Evolutionary conservation across 1,140 invertebrate species (phyloP), one percentile per base, ranked within the genome.

Genomic region (Hylaeus anthracinus): DNA sequence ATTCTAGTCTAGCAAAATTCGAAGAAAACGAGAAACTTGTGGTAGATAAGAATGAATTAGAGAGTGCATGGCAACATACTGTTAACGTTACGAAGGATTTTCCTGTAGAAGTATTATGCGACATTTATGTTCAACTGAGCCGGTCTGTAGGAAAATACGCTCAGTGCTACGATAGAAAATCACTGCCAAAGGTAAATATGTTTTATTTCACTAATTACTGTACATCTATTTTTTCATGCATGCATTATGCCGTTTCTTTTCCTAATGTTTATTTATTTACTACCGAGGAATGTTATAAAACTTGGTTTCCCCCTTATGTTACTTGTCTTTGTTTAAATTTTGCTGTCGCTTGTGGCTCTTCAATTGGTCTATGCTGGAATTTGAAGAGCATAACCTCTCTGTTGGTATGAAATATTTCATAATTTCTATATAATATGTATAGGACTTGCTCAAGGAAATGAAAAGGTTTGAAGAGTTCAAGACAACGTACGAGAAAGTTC

Each of bases 41-140:
- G 83, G 94, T 95, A 83, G 94, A 95, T 88, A 94, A 93, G 92
- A 91, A 88, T 86, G 95, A 96, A 85, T 91, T 96, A 85, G 94
- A 96, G 83, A 94, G 91, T 84, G 91, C 95, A 55, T 93, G 95
- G 86, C 92, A 94, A 78, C 93, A 94, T 84, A 95, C 94, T 43
- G 94, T 95, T 39, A 92, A 94, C 73, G 85, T 92, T 8, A 94
- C 96, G 0, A 90, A 94, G 2, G 89, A 93, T 43, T 94, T 95
- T 73, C 93, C 95, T 1, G 91, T 96, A 15, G 94, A 95, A 65
- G 93, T 95, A 45, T 86, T 96, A 0, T 91, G 95, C 51, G 95
- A 96, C 85, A 90, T 96, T 65, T 95, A 96, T 89, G 93, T 95
- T 65, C 95, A 96, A 87, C 88, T 96, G 0, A 94, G 94, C 45